These are phyloP conservation scores for Autographa gamma DNA, from an alignment of 2,888 invertebrate species.

Conservation along the genomic window DNA sequence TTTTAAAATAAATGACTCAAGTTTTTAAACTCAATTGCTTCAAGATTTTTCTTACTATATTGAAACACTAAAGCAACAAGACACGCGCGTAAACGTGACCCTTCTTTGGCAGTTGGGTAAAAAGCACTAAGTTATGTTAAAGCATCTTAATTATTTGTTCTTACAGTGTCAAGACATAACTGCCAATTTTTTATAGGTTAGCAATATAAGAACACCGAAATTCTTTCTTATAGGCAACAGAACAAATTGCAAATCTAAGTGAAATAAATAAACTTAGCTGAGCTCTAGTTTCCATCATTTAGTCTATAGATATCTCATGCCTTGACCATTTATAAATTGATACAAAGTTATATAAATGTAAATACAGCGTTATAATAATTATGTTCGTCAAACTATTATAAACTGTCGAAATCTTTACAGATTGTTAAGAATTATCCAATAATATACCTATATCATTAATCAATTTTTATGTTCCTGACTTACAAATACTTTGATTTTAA, in stretches of 20 bases:
- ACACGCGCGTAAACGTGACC: no score
- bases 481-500: not conserved
- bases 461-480: not conserved
- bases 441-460: not conserved
- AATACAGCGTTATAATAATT: not conserved
- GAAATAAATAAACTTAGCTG: not conserved
- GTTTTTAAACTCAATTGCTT: not conserved
- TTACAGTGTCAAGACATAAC: not conserved
- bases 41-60: not conserved
- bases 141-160: not conserved
- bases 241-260: no score
- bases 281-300: not conserved
- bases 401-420: not conserved
- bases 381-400: not conserved
- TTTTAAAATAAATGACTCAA: not conserved
- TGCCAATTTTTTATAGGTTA: slow-evolving; percentile 11
- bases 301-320: slow-evolving; percentile 25
- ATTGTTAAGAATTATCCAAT: not conserved
- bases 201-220: not conserved
- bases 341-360: not conserved
- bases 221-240: not conserved
- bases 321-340: slow-evolving; percentile 15
- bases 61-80: no score
- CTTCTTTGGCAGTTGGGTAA: no score
- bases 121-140: no score